Percentiles rank a stretch among this genome's conserved stretches.
These are phyloP conservation scores for Odocoileus hemionus DNA, from an alignment of 2,113 vertebrate species.

Conservation along the genomic window DNA sequence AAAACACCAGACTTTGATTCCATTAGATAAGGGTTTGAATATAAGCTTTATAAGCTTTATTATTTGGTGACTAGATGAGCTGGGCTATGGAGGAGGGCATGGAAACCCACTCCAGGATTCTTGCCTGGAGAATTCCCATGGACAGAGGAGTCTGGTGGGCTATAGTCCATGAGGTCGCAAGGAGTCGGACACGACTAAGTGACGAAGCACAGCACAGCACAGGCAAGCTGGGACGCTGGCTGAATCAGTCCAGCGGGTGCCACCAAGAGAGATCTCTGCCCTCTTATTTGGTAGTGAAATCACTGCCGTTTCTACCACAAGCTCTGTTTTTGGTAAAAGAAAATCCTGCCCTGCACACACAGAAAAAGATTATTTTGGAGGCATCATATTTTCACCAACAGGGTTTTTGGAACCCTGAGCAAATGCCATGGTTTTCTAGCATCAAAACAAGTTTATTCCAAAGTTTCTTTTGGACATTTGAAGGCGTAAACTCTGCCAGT, in stretches of 20 bases:
- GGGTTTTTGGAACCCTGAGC: constrained; percentile 10
- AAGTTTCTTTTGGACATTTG: constrained; percentile 57
- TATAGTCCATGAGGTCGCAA: background rate
- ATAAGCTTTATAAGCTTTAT: background rate
- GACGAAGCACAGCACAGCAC: background rate
- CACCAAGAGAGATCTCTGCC: background rate
- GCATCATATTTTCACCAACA: constrained; percentile 29
- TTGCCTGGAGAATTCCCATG: background rate
- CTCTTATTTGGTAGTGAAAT: background rate
- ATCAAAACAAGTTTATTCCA: constrained; percentile 56
- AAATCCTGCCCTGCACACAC: background rate
- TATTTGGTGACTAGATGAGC: background rate
- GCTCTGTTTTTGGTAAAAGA: constrained; percentile 29
- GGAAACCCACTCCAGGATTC: background rate
- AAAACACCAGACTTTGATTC: background rate
- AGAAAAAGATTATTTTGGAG: constrained; percentile 29
- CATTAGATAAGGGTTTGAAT: background rate
- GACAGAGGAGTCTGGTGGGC: background rate
- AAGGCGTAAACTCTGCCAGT: background rate
- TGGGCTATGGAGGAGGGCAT: background rate
- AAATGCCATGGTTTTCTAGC: constrained; percentile 48
- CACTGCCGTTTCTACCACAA: background rate
- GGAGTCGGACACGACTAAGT: background rate
- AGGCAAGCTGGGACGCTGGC: background rate
- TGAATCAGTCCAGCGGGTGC: background rate